These are phyloP conservation scores for Bubalus kerabau DNA, from an alignment of 2,113 vertebrate genomes.

Conservation along the genomic window DNA sequence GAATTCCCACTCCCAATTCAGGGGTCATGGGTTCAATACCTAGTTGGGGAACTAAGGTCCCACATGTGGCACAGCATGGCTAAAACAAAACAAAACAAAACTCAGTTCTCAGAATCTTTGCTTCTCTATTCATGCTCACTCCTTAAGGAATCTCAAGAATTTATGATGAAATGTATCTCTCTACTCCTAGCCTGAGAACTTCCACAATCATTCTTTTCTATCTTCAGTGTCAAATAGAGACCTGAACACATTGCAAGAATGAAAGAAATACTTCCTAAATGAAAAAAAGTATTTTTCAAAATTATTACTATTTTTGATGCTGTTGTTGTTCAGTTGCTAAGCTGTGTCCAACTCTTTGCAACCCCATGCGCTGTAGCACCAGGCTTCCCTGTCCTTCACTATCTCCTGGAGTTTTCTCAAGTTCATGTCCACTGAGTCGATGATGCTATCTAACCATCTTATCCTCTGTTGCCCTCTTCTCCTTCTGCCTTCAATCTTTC, in stretches of 20 bases:
- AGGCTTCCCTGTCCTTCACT: not conserved
- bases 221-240: no score
- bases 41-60: not conserved
- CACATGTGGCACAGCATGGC: not conserved
- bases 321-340: not conserved
- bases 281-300: not conserved
- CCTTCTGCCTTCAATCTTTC: not conserved
- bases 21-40: not conserved
- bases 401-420: not conserved
- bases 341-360: not conserved
- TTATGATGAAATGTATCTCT: not conserved
- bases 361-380: fast-evolving
- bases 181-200: not conserved
- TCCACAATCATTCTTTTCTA: not conserved
- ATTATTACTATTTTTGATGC: not conserved
- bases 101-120: not conserved
- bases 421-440: not conserved
- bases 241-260: not conserved
- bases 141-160: not conserved
- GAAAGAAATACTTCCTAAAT: not conserved
- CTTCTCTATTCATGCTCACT: not conserved
- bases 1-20: not conserved
- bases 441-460: not conserved
- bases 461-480: not conserved
- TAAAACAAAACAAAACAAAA: not conserved